Evolutionary conservation across 1,140 invertebrate genomes (phyloP), one percentile per base, ranked within the genome.

Genomic region (Druon quercuslanigerum): DNA sequence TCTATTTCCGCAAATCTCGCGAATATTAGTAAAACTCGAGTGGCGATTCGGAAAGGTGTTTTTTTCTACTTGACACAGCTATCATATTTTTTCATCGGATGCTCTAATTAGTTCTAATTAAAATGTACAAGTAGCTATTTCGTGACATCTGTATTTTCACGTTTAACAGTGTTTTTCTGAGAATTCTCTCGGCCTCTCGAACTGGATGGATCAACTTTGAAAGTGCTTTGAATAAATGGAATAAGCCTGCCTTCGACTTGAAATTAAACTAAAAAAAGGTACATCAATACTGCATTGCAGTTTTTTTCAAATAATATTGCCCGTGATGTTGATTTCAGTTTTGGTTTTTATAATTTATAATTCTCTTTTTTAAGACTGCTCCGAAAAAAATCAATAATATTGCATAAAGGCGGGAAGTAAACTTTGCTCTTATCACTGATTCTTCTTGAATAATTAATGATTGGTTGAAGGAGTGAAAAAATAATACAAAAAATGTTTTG

Each of bases 91-190:
- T 54, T 54, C 52, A 54, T 54, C 52, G 6, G 17, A 54, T 54
- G n/a, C n/a, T 54, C 52, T 54, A 54, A 54, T n/a, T 19, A 54
- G 52, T 17, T 54, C 52, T 54, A 54, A 54, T 54, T 54, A 54
- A 17, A 17, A 54, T 54, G 52, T 19, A 54, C 16, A 54, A 54
- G 52, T 54, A 54, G 52, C 11, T 17, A 17, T 54, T 54, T 54
- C 52, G 52, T 54, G 52, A 54, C 52, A 54, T 54, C 52, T 54
- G 52, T 17, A 54, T 54, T 54, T 19, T 54, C n/a, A 54, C 17
- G 52, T 54, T 54, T 54, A n/a, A 54, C 52, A 9, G 52, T 19
- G 17, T 54, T 17, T 54, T 54, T 6, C 16, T 54, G 52, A 17
- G 52, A 54, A 54, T 17, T 17, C 7, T 9, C 40, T 46, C 40